phyloP scores from a whole-genome alignment of 1,140 invertebrate genomes.

The Macrotrachela quadricornifera region DNA sequence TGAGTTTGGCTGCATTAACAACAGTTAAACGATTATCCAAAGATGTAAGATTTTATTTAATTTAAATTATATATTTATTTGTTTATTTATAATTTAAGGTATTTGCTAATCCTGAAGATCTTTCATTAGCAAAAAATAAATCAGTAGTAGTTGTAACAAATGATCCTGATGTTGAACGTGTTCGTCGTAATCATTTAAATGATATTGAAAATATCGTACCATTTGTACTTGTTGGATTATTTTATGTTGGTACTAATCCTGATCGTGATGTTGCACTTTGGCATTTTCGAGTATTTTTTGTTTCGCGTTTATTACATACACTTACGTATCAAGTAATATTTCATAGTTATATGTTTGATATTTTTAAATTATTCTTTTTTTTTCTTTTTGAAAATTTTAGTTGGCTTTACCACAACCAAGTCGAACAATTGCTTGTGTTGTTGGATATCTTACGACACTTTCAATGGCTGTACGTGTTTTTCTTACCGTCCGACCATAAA shows the following conservation, averaged over 20 bases:
- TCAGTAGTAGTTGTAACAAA: not conserved
- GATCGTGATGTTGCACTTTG: conserved; percentile 31
- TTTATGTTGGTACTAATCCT: conserved; percentile 41
- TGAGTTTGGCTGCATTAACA: too few species aligned
- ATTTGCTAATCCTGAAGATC: too few species aligned
- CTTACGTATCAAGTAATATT: conserved; percentile 34
- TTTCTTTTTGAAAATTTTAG: not conserved
- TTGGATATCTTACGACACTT: conserved; percentile 30
- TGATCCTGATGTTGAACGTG: conserved; percentile 17
- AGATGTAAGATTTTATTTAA: too few species aligned
- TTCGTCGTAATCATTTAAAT: conserved; percentile 41
- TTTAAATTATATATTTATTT: too few species aligned
- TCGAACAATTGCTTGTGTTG: conserved; percentile 34
- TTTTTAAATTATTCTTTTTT: not conserved
- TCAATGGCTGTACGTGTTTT: conserved; percentile 30
- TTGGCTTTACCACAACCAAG: conserved; percentile 35
- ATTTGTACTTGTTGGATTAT: conserved; percentile 38
- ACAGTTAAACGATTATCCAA: too few species aligned
- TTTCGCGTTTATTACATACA: conserved; percentile 38
- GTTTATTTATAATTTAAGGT: too few species aligned
- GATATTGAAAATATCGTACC: conserved; percentile 46
- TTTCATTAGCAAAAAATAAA: too few species aligned
- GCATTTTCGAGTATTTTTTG: conserved; percentile 39
- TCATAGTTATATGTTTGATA: too few species aligned
- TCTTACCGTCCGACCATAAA: too few species aligned